Percentiles rank a stretch among this genome's conserved stretches.
phyloP scores from a whole-genome alignment of 1,140 invertebrate genomes.

The Melipona quadrifasciata region DNA sequence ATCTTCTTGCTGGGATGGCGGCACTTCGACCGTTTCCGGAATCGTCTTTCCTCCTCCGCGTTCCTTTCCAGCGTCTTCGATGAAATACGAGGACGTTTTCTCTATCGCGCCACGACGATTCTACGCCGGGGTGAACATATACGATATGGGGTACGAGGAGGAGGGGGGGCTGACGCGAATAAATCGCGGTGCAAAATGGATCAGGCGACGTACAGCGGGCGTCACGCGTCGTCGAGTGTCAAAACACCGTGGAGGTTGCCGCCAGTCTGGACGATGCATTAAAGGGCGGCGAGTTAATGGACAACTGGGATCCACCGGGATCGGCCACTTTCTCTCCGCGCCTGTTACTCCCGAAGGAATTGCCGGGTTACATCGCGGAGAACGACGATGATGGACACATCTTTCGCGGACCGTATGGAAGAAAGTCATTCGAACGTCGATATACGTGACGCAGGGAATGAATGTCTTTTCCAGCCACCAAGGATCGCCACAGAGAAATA shows the following conservation, averaged over 20 bases:
- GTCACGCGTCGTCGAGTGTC: conserved; percentile 73
- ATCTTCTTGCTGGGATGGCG: conserved; percentile 73
- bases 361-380: conserved; percentile 7
- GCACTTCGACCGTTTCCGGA: conserved; percentile 72
- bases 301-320: conserved; percentile 50
- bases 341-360: conserved; percentile 47
- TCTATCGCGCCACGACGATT: conserved; percentile 40
- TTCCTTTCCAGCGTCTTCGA: conserved; percentile 25
- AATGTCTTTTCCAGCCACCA: neutral
- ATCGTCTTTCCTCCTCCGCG: neutral
- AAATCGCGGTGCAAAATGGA: conserved; percentile 76
- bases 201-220: conserved; percentile 62
- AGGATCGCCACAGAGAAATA: neutral
- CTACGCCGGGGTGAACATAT: neutral
- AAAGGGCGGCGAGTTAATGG: conserved; percentile 65
- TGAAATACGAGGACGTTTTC: conserved; percentile 62
- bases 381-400: conserved; percentile 30
- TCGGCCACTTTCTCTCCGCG: neutral
- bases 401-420: neutral
- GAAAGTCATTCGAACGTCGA: neutral
- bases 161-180: conserved; percentile 60
- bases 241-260: conserved; percentile 63
- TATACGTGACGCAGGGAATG: too few species aligned
- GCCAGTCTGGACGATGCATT: conserved; percentile 54
- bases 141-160: too few species aligned